Percentiles rank a stretch among this genome's conserved stretches.
phyloP scores from a whole-genome alignment of 2,888 invertebrate species.

The Yponomeuta cagnagella region DNA sequence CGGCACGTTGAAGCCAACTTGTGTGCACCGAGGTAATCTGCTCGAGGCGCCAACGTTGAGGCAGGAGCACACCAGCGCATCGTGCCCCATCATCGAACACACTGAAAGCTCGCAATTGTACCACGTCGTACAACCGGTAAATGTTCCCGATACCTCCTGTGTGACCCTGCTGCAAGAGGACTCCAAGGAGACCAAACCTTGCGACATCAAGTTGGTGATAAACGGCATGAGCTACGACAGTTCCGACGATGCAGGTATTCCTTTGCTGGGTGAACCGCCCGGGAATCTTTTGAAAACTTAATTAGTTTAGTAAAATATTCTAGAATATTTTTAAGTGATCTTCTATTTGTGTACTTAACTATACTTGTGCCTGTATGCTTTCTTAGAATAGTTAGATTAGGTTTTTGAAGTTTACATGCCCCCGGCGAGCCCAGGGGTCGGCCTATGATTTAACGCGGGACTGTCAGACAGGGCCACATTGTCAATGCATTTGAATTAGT shows the following conservation, averaged over 20 bases:
- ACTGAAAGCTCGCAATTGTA: slow-evolving; percentile 32
- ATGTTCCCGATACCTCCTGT: slow-evolving; percentile 17
- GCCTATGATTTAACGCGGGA: too few species aligned
- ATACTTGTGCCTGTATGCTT: background rate
- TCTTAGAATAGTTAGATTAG: background rate
- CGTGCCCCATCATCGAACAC: slow-evolving; percentile 83
- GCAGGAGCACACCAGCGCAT: slow-evolving; percentile 76
- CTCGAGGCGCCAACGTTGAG: slow-evolving; percentile 68
- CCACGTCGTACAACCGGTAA: slow-evolving; percentile 16
- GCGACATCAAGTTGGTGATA: slow-evolving; percentile 59
- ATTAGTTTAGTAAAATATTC: slow-evolving; percentile 15
- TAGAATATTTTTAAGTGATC: background rate
- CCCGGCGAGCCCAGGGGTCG: too few species aligned
- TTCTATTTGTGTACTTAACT: background rate
- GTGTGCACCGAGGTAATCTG: slow-evolving; percentile 59
- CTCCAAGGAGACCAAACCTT: slow-evolving; percentile 26
- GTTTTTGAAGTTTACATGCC: background rate
- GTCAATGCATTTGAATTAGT: too few species aligned
- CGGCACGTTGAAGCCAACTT: slow-evolving; percentile 66
- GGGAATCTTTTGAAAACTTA: slow-evolving; percentile 21
- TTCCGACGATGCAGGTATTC: slow-evolving; percentile 52
- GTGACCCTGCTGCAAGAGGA: slow-evolving; percentile 18
- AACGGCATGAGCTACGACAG: slow-evolving; percentile 50
- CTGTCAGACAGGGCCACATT: too few species aligned
- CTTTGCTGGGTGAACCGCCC: slow-evolving; percentile 57